A percentile compares a stretch with the other conserved stretches of the same genome.
Evolutionary conservation across 1,140 invertebrate genomes (phyloP).

Genomic region (Hypsibius dujardini): DNA sequence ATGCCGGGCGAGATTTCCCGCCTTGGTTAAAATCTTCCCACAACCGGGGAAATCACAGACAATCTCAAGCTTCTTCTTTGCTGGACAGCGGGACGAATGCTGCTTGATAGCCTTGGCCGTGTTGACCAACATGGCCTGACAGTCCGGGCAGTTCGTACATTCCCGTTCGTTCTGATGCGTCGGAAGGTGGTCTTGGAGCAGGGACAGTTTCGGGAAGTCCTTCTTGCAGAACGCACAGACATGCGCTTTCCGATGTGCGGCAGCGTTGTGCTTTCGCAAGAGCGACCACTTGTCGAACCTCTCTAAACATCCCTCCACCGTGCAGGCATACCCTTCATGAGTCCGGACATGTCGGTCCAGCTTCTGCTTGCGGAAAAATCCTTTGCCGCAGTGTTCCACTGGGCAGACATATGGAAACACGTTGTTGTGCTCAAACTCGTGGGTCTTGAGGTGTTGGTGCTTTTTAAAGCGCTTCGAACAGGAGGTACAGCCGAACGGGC

Average conservation of each 20-base stretch:
- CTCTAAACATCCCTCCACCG: background rate
- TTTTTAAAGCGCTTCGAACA: background rate
- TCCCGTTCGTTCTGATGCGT: background rate
- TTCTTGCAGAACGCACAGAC: background rate
- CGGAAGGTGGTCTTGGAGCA: background rate
- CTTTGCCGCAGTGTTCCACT: background rate
- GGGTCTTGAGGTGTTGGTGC: background rate
- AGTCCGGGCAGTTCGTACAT: background rate
- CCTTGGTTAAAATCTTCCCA: background rate
- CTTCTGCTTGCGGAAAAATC: background rate
- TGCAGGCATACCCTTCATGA: background rate
- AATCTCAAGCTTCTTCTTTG: background rate
- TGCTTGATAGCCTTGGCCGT: background rate
- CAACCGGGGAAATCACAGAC: background rate
- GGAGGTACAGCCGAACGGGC: background rate
- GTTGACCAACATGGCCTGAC: background rate
- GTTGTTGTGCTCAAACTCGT: slow-evolving; percentile 2
- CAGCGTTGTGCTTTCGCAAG: slow-evolving; percentile 5
- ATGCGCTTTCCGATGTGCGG: background rate
- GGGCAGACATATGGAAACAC: background rate
- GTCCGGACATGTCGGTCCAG: background rate
- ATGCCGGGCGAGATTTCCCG: background rate
- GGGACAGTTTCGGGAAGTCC: background rate
- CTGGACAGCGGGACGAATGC: background rate
- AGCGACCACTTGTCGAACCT: background rate